Conservation (phyloP, 2,113 vertebrate species). For the Mormoops blainvillei region DNA sequence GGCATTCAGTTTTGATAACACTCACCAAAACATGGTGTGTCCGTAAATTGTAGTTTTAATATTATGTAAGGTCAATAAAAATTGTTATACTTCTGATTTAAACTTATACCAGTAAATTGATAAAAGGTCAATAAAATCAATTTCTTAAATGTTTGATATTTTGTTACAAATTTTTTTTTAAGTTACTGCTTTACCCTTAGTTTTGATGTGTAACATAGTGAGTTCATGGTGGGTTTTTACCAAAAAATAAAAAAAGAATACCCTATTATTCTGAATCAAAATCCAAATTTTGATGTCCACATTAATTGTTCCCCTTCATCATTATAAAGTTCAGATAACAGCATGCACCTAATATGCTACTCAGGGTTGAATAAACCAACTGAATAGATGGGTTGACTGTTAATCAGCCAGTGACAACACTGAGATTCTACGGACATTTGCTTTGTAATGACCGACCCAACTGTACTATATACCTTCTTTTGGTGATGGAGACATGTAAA, state of each 20-base stretch:
- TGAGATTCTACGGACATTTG: background rate
- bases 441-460: background rate
- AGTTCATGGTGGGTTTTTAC: background rate
- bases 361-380: background rate
- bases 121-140: background rate
- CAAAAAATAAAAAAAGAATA: background rate
- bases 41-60: background rate
- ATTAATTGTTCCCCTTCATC: background rate
- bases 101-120: background rate
- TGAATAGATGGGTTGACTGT: background rate
- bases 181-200: background rate
- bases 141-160: background rate
- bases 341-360: background rate
- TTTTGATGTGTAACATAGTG: background rate
- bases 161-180: background rate
- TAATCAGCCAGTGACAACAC: background rate
- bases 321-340: background rate
- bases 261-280: background rate
- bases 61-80: background rate
- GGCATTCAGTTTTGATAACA: background rate
- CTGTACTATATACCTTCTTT: background rate
- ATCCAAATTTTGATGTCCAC: background rate
- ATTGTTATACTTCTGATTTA: background rate
- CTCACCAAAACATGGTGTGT: background rate
- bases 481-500: background rate